Evolutionary conservation across 2,113 vertebrate species (phyloP), one percentile per base, ranked within the genome.

Genomic region (Eubucco bourcierii): DNA sequence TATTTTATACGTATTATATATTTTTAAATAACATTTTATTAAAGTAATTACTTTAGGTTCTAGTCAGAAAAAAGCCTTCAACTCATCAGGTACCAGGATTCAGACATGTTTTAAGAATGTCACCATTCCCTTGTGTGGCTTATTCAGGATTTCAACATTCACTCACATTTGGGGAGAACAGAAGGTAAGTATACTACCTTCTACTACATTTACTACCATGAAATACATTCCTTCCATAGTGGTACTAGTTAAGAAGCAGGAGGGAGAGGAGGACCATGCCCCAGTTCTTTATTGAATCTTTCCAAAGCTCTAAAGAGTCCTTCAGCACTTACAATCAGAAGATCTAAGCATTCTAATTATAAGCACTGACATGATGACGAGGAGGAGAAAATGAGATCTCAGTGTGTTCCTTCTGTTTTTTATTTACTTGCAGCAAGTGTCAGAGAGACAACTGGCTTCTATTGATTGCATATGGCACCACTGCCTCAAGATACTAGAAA

Each of bases 261-360:
- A 73, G 27, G 19, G 27, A 90, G 29, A 25, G 39, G 76, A 82
- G 28, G 27, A 20, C 21, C 85, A 27, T 56, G 89, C 44, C 56
- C 14, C n/a, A 61, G 31, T 56, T 82, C 25, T 94, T 93, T 87
- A 53, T 87, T 18, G 59, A 55, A 31, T 87, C 3, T 20, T 84
- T 80, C 37, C 47, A 88, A 80, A 83, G 17, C 72, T 56, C 56
- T 67, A 28, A 58, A 79, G 31, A 88, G 76, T 75, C 33, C 19
- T 88, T 66, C 52, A 63, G 31, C 25, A 39, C 12, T 70, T 70
- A 33, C 9, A 33, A 55, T 82, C 65, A 71, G 76, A 91, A 91
- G 67, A 67, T 66, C 55, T 90, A 80, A 56, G 29, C 8, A 34
- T 90, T 93, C 79, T 91, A 85, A 93, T 95, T 94, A 78, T 39